phyloP scores from a whole-genome alignment of 64 coral and sea anemone species.

The Orbicella faveolata region DNA sequence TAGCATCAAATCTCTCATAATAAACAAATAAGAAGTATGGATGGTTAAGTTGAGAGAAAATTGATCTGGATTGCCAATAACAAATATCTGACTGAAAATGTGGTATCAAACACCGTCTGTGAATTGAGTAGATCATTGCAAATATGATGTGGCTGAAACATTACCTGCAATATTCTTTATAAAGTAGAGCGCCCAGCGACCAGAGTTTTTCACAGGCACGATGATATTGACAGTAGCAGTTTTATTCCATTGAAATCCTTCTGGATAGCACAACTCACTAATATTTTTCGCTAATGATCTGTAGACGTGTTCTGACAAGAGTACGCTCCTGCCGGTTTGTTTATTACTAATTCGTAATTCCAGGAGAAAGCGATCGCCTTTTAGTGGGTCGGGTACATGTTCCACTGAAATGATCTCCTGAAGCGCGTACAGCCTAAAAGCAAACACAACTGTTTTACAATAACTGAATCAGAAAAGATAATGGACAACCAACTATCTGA shows the following conservation, averaged over 20 bases:
- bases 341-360: constrained; percentile 54
- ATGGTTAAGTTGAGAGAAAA: no score
- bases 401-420: constrained; percentile 56
- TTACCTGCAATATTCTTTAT: constrained; percentile 86
- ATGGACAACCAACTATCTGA: no score
- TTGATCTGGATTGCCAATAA: no score
- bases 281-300: constrained; percentile 4
- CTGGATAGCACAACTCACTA: constrained; percentile 64
- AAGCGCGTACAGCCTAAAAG: background rate
- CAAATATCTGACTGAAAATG: no score
- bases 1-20: no score
- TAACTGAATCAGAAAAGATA: no score
- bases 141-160: no score
- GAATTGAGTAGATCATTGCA: background rate
- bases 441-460: background rate
- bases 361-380: constrained; percentile 67
- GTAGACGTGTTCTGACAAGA: constrained; percentile 72
- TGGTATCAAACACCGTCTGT: no score
- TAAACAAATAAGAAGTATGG: no score
- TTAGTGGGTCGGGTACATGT: constrained; percentile 47
- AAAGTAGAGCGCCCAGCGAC: constrained; percentile 77
- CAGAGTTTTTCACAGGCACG: constrained; percentile 74
- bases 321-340: constrained; percentile 16
- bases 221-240: constrained; percentile 69
- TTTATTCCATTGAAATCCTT: constrained; percentile 77